These are phyloP conservation scores for Myotis lucifugus DNA, from an alignment of 2,113 vertebrate species.

Conservation along the genomic window DNA sequence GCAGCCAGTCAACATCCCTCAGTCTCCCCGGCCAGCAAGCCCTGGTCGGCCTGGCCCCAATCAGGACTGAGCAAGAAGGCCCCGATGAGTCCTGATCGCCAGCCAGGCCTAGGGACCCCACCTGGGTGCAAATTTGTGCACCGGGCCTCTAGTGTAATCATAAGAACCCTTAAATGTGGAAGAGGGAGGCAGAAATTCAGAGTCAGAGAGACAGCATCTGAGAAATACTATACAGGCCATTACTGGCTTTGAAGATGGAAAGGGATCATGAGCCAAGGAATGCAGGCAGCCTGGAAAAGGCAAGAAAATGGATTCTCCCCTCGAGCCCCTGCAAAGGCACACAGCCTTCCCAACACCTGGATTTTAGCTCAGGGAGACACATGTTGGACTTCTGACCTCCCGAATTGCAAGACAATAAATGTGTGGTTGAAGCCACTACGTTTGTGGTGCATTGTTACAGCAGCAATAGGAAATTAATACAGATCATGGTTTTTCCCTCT, in stretches of 20 bases:
- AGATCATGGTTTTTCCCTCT: background rate
- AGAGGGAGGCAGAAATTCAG: background rate
- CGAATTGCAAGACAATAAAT: background rate
- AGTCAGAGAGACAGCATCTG: background rate
- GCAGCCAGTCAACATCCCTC: no score
- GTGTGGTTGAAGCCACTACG: background rate
- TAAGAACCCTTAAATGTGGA: background rate
- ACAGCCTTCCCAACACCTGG: background rate
- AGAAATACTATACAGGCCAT: background rate
- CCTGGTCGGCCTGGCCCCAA: no score
- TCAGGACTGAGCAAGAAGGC: no score
- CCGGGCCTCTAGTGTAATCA: background rate
- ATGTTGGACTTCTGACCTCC: background rate
- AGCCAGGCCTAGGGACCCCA: no score
- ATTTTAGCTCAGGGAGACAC: background rate
- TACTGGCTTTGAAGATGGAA: background rate
- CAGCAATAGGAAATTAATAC: background rate
- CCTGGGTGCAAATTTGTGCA: no score
- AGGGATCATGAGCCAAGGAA: fast-evolving
- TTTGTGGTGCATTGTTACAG: background rate
- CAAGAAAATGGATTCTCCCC: background rate
- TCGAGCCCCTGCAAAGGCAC: background rate
- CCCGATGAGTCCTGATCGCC: no score
- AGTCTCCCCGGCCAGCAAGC: no score
- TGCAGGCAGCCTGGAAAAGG: background rate